Percentiles rank a stretch among this genome's conserved stretches.
Evolutionary conservation across 1,140 invertebrate species (phyloP).

Genomic region (Stegodyphus mimosarum): DNA sequence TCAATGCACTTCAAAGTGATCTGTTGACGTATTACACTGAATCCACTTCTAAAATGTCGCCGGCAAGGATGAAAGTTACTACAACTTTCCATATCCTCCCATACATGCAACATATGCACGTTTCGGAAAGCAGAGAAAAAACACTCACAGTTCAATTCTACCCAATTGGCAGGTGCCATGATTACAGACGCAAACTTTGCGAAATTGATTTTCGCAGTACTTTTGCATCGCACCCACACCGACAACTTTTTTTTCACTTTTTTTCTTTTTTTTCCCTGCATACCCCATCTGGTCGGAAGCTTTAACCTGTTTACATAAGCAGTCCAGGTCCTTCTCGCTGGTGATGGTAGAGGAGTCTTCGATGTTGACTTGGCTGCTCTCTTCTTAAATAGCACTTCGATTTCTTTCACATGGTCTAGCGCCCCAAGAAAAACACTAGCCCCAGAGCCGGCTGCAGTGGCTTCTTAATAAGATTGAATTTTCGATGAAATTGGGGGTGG

Average conservation of each 20-base stretch:
- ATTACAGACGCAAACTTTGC: conserved; percentile 53
- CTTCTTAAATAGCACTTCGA: conserved; percentile 58
- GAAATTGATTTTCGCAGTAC: conserved; percentile 54
- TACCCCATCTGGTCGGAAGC: conserved; percentile 46
- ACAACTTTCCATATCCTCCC: too few relatives aligned
- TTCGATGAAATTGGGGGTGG: not conserved
- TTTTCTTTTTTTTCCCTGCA: too few relatives aligned
- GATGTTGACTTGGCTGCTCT: conserved; percentile 36
- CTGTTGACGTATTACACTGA: too few relatives aligned
- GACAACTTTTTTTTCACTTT: conserved; percentile 9
- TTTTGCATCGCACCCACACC: conserved; percentile 24
- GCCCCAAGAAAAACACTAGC: conserved; percentile 27
- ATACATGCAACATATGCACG: too few relatives aligned
- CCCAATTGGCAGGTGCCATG: conserved; percentile 47
- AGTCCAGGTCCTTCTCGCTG: conserved; percentile 10
- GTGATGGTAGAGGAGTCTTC: not conserved
- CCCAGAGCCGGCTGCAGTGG: not conserved
- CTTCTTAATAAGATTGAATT: conserved; percentile 41
- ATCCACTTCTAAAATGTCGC: too few relatives aligned
- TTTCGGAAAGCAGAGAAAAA: too few relatives aligned
- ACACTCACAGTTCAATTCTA: not conserved
- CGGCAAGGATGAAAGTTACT: too few relatives aligned
- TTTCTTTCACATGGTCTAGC: conserved; percentile 22
- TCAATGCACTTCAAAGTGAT: too few relatives aligned
- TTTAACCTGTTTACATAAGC: conserved; percentile 56